Base-by-base conservation (phyloP, 1,140 invertebrate genomes). In the Bacillus rossius region DNA sequence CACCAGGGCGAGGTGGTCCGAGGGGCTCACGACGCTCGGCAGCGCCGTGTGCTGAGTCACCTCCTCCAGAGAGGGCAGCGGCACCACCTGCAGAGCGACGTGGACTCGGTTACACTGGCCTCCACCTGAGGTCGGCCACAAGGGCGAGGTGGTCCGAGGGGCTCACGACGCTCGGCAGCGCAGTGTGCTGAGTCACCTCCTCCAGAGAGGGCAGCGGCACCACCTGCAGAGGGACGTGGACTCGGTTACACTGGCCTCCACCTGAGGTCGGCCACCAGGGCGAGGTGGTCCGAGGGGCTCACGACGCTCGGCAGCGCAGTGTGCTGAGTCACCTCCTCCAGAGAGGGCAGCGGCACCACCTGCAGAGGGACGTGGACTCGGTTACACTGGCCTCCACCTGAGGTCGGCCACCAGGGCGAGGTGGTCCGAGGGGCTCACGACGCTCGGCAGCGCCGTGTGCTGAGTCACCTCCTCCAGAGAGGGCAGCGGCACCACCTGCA, bases 81-180 rank as follows among this genome's bases (percentile, higher is more conserved):
- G n/a, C n/a, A n/a, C n/a, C n/a, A n/a, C n/a, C n/a, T n/a, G n/a
- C n/a, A n/a, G n/a, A n/a, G n/a, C n/a, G n/a, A n/a, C n/a, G n/a
- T n/a, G n/a, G n/a, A n/a, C n/a, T n/a, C n/a, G n/a, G n/a, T n/a
- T 20, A 48, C 23, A 20, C 17, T 1, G 23, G 17, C 4, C 29
- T 81, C 78, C 84, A 84, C 57, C 77, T 73, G 29, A 98, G 73
- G 77, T 95, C 92, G 48, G 87, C 87, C 54, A 95, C 78, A 47
- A 96, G 75, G 49, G 94, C 85, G 62, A 98, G 75, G 75, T 98
- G 95, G 80, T 98, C 95, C 16, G 94, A 96, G 1, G 94, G 94
- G 75, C 89, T 92, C 8, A 88, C 83, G 16, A 88, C 73, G 65
- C 89, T 96, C 2, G 94, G 95, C 59, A 97, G 78, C 10, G 89